Evolutionary conservation across 2,888 invertebrate genomes (phyloP).

Genomic region (Agrotis clavis): DNA sequence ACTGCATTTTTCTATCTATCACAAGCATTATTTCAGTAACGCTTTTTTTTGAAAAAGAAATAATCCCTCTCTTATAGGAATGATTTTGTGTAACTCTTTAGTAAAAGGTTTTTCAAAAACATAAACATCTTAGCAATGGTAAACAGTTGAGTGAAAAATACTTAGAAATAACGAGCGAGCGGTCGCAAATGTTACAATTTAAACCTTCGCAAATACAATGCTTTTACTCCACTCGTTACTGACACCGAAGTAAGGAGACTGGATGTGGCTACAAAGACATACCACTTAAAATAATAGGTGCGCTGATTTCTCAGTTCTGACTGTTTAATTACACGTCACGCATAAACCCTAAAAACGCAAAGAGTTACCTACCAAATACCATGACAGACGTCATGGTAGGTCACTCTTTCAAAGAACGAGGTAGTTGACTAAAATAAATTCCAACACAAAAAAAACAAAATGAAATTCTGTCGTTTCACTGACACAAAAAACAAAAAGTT

Average conservation of each 20-base stretch:
- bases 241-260: neutral
- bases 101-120: slow-evolving; percentile 22
- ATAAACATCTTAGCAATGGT: slow-evolving; percentile 23
- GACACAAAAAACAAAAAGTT: no score
- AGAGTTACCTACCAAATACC: no score
- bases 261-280: slow-evolving; percentile 5
- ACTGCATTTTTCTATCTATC: neutral
- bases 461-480: no score
- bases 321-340: no score
- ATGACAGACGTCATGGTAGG: no score
- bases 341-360: no score
- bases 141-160: slow-evolving; percentile 39
- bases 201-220: slow-evolving; percentile 56
- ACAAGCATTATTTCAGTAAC: neutral
- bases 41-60: neutral
- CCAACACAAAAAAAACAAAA: no score
- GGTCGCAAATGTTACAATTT: slow-evolving; percentile 38
- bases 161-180: slow-evolving; percentile 35
- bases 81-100: neutral
- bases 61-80: neutral
- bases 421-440: no score
- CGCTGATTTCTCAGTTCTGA: no score
- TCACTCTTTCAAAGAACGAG: no score
- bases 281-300: no score
- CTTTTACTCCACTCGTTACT: slow-evolving; percentile 37